phyloP scores from a whole-genome alignment of 2,797 vertebrate genomes.

The Melanogrammus aeglefinus region DNA sequence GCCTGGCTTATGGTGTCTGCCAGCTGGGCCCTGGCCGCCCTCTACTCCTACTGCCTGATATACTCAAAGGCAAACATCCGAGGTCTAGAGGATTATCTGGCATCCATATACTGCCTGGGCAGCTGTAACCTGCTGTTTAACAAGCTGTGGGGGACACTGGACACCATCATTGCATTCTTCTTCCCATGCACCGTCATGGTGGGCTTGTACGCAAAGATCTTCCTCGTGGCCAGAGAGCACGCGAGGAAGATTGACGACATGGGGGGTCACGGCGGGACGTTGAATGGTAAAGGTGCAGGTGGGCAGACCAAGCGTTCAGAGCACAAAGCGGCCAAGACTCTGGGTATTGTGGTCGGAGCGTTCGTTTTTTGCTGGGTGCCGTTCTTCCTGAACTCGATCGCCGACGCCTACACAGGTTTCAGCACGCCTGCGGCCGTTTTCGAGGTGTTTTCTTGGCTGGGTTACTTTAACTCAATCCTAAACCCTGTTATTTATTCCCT shows the following conservation, averaged over 20 bases:
- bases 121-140: slow-evolving; percentile 69
- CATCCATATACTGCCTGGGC: slow-evolving; percentile 55
- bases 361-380: slow-evolving; percentile 68
- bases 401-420: slow-evolving; percentile 53
- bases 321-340: slow-evolving; percentile 64
- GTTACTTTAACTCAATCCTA: slow-evolving; percentile 61
- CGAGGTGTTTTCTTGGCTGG: slow-evolving; percentile 59
- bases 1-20: slow-evolving; percentile 54
- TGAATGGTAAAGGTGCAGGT: slow-evolving; percentile 9
- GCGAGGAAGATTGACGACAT: slow-evolving; percentile 38
- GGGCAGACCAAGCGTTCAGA: slow-evolving; percentile 47
- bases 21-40: slow-evolving; percentile 63
- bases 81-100: slow-evolving; percentile 61
- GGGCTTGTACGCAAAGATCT: slow-evolving; percentile 66
- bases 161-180: slow-evolving; percentile 64
- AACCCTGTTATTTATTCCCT: slow-evolving; percentile 66
- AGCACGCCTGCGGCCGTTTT: slow-evolving; percentile 49
- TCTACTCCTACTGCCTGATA: slow-evolving; percentile 66
- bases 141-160: slow-evolving; percentile 64
- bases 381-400: slow-evolving; percentile 51
- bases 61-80: slow-evolving; percentile 63
- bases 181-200: slow-evolving; percentile 58
- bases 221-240: slow-evolving; percentile 65
- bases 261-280: slow-evolving; percentile 24
- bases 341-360: slow-evolving; percentile 56